Conservation (phyloP, 2,113 vertebrate species). For the Mionectes macconnelli region DNA sequence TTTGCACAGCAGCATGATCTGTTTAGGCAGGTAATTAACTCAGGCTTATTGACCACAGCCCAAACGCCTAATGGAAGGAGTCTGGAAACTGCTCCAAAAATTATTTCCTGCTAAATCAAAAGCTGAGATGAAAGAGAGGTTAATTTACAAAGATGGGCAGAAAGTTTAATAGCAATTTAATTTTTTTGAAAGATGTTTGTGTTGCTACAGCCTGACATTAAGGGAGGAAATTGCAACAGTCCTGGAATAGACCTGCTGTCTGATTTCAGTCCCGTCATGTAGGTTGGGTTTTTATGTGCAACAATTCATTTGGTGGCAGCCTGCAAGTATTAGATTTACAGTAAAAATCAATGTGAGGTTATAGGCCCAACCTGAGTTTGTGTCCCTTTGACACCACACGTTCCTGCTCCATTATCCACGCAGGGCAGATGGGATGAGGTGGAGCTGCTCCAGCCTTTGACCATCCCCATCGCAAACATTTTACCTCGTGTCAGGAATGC, state of each 20-base stretch:
- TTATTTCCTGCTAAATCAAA: slow-evolving; percentile 56
- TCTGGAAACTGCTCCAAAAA: slow-evolving; percentile 48
- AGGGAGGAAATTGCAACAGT: background rate
- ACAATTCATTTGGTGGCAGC: background rate
- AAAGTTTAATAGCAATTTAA: slow-evolving; percentile 60
- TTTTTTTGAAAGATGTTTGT: slow-evolving; percentile 35
- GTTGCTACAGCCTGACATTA: background rate
- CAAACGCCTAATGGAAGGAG: slow-evolving; percentile 26
- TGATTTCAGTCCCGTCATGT: background rate
- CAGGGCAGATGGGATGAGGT: background rate
- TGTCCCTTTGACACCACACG: background rate
- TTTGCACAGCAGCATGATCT: background rate
- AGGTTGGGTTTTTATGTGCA: background rate
- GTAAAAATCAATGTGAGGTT: background rate
- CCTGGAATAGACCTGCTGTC: background rate
- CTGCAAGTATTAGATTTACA: background rate
- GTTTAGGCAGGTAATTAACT: slow-evolving; percentile 31
- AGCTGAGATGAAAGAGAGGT: slow-evolving; percentile 43
- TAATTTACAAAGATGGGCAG: slow-evolving; percentile 46
- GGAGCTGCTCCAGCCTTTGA: background rate
- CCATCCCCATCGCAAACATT: fast-evolving
- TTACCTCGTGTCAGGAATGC: background rate
- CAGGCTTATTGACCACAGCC: slow-evolving; percentile 29
- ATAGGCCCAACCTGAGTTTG: background rate
- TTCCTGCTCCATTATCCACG: background rate